phyloP scores from a whole-genome alignment of 2,113 vertebrate genomes.

The Corynorhinus townsendii region DNA sequence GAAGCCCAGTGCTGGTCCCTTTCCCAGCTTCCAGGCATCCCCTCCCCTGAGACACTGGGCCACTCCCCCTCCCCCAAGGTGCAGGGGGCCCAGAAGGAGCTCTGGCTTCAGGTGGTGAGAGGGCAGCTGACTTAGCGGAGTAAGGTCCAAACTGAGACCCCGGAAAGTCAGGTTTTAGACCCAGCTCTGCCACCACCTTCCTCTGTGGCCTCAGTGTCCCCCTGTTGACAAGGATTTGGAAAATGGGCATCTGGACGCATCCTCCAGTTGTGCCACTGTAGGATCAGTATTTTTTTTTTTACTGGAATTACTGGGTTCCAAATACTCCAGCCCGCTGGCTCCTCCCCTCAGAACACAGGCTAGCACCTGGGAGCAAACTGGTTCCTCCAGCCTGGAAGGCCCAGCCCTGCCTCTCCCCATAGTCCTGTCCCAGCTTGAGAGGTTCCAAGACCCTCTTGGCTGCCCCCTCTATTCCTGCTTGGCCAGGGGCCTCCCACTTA shows the following conservation, averaged over 20 bases:
- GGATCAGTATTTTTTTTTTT: neutral
- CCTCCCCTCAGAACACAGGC: conserved; percentile 12
- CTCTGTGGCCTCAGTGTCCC: neutral
- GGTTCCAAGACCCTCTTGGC: neutral
- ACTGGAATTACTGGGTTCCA: neutral
- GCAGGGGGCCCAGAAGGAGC: neutral
- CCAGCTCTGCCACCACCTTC: neutral
- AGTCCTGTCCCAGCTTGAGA: neutral
- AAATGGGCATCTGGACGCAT: neutral
- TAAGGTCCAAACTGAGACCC: neutral
- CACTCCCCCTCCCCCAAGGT: neutral
- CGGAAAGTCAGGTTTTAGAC: neutral
- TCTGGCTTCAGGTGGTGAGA: neutral
- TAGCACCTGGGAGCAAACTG: conserved; percentile 46
- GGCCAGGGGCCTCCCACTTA: neutral
- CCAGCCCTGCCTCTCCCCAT: neutral
- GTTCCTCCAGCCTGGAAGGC: conserved; percentile 34
- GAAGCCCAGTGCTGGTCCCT: neutral
- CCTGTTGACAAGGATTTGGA: neutral
- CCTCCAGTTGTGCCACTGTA: neutral
- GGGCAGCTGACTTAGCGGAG: neutral
- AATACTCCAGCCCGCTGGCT: neutral
- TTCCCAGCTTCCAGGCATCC: neutral
- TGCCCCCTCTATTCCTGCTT: neutral
- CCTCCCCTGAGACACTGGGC: neutral